Base-by-base conservation (phyloP, 2,113 vertebrate species). In the Callaeas wilsoni region DNA sequence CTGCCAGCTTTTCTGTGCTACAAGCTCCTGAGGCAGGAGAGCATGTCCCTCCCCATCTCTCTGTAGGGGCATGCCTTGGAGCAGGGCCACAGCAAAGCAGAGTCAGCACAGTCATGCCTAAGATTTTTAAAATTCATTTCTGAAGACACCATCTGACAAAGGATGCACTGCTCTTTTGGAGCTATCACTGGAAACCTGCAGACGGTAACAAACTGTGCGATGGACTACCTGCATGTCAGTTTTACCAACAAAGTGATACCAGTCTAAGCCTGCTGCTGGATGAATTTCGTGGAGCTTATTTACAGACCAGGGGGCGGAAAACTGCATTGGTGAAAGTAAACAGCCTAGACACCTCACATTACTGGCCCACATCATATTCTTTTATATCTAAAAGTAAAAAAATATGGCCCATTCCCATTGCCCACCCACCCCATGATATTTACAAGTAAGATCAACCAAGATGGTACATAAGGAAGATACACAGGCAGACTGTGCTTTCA, bases 371-470 rank as follows among this genome's bases (percentile, higher is more conserved):
- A 92, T 94, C 49, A 95, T 94, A 77, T 35, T 97, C 92, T 97
- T 96, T 96, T 97, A 95, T 95, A 97, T 85, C 94, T 97, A 96
- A 95, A 94, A 96, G 94, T 97, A 97, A 97, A 98, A 98, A 98
- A 98, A 98, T 94, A 98, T 64, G 93, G 75, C 87, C 90, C 88
- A 94, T 95, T 95, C 89, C 92, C 84, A 69, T 41, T 68, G 57
- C 81, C 85, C 80, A 42, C 94, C 94, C 90, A 80, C 87, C 93
- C 89, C 33, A 20, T 59, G 6, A 64, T 98, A 97, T 97, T 95
- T 97, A 97, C 90, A 97, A 87, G 73, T 79, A 93, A 88, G 63
- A 97, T 90, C 94, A 92, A 50, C 89, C 86, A 93, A 75, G 77
- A 95, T 90, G 85, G 95, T 88, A 95, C 62, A 87, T 53, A 65